Conservation (phyloP, 2,113 vertebrate species). For the Cyprinodon variegatus region DNA sequence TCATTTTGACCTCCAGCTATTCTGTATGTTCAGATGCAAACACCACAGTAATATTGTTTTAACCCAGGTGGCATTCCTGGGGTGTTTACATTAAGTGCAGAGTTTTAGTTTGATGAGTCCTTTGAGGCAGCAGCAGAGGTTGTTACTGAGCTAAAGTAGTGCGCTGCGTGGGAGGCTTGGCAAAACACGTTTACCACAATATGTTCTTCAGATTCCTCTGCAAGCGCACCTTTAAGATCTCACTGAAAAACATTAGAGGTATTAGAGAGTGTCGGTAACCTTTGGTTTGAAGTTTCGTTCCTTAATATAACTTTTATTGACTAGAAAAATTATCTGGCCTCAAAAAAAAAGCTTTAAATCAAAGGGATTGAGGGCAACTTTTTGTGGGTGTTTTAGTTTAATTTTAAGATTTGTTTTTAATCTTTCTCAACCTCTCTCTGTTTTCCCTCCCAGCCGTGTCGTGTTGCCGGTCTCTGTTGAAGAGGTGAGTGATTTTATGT, state of each 20-base stretch:
- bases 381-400: background rate
- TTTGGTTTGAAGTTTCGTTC: background rate
- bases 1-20: background rate
- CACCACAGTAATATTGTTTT: no score
- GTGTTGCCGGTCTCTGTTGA: constrained; percentile 95
- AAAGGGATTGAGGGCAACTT: no score
- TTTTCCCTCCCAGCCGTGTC: constrained; percentile 84
- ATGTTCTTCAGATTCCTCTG: background rate
- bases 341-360: background rate
- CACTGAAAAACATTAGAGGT: background rate
- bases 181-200: background rate
- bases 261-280: background rate
- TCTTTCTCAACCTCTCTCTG: constrained; percentile 6
- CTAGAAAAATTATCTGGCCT: background rate
- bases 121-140: background rate
- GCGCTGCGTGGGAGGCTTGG: background rate
- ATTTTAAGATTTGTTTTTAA: constrained; percentile 12
- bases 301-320: background rate
- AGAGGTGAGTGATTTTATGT: constrained; percentile 83
- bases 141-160: background rate
- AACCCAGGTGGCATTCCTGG: background rate
- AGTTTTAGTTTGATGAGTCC: background rate
- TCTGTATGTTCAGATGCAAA: background rate
- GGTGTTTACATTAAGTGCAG: background rate
- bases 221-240: background rate